Percentiles rank a stretch among this genome's conserved stretches.
phyloP scores from a whole-genome alignment of 2,888 invertebrate genomes.

The Caenorhabditis parvicauda region DNA sequence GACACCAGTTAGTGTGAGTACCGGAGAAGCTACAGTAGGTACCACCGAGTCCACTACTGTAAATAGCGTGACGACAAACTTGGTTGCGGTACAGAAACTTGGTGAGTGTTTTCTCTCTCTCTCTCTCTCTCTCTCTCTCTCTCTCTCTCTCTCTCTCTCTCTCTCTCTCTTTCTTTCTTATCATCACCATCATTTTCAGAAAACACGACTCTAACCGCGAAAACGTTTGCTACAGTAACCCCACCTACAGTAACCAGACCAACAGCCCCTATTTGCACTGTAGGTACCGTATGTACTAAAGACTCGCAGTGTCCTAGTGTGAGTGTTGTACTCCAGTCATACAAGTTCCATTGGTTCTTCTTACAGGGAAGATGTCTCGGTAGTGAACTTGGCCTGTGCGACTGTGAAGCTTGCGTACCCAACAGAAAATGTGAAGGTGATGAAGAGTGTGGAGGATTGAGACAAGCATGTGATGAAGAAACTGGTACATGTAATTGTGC shows the following conservation, averaged over 20 bases:
- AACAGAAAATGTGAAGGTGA: slow-evolving; percentile 11
- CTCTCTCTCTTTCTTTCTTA: too few relatives aligned
- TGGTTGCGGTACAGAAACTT: too few relatives aligned
- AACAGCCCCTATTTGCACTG: slow-evolving; percentile 5
- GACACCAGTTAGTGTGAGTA: too few relatives aligned
- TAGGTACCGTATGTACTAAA: slow-evolving; percentile 7
- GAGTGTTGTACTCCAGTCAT: not conserved
- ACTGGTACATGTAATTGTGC: slow-evolving; percentile 21
- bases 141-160: too few relatives aligned
- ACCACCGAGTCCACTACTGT: too few relatives aligned
- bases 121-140: too few relatives aligned
- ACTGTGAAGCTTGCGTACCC: slow-evolving; percentile 22
- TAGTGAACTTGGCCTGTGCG: slow-evolving; percentile 17
- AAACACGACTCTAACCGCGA: slow-evolving; percentile 8
- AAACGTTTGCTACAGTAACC: slow-evolving; percentile 1
- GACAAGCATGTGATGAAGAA: slow-evolving; percentile 7
- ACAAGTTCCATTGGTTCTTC: not conserved
- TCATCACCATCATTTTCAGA: slow-evolving; percentile 2
- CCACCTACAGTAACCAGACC: slow-evolving; percentile 1
- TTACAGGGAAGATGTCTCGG: slow-evolving; percentile 25
- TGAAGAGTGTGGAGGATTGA: slow-evolving; percentile 22
- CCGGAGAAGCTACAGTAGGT: too few relatives aligned
- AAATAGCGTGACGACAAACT: too few relatives aligned
- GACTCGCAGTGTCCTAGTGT: slow-evolving; percentile 20
- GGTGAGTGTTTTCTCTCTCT: too few relatives aligned